Evolutionary conservation across 2,113 vertebrate species (phyloP).

Genomic region (Suncus etruscus): DNA sequence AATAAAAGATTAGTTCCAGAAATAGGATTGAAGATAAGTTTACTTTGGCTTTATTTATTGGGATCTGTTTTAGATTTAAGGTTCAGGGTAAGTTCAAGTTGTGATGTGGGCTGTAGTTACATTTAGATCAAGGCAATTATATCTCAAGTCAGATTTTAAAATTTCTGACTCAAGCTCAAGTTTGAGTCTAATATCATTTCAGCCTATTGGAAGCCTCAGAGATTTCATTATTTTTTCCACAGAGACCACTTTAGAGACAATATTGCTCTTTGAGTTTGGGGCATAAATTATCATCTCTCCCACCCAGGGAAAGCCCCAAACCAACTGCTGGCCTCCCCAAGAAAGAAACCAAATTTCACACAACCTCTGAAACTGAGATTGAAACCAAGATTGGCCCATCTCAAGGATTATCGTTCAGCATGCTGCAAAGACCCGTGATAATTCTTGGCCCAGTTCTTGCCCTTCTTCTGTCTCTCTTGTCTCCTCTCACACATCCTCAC

Average conservation of each 20-base stretch:
- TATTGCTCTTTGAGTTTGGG: constrained; percentile 6
- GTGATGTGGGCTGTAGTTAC: constrained; percentile 67
- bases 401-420: not conserved
- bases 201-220: constrained; percentile 15
- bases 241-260: constrained; percentile 23
- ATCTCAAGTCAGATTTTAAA: constrained; percentile 48
- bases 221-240: constrained; percentile 55
- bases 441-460: not conserved
- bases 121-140: constrained; percentile 17
- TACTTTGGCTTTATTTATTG: not conserved
- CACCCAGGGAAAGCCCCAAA: constrained; percentile 76
- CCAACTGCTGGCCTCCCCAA: constrained; percentile 70
- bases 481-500: not conserved
- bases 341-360: constrained; percentile 79
- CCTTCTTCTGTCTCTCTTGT: constrained; percentile 37
- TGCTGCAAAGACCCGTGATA: not conserved
- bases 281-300: constrained; percentile 65
- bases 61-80: constrained; percentile 39
- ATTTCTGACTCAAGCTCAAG: not conserved
- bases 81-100: constrained; percentile 41
- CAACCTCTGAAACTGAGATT: constrained; percentile 79
- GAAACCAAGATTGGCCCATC: constrained; percentile 75
- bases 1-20: not conserved
- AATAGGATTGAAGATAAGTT: not conserved
- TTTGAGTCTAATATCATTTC: constrained; percentile 40